A percentile compares a stretch with the other conserved stretches of the same genome.
These are phyloP conservation scores for Dione juno DNA, from an alignment of 2,888 invertebrate species.

Conservation along the genomic window DNA sequence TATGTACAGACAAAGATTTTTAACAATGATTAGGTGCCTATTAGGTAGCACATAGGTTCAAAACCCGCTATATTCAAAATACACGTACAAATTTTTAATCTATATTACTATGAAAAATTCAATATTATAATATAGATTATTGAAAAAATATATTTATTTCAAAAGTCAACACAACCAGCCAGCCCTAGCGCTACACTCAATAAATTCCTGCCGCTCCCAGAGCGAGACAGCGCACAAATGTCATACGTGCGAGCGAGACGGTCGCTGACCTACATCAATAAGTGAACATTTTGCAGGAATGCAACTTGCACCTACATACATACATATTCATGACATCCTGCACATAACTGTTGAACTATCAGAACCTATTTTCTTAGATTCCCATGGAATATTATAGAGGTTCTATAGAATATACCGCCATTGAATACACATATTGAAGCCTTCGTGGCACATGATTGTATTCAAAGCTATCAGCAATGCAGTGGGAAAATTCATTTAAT, in stretches of 20 bases:
- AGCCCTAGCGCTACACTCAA: constrained; percentile 49
- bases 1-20: too few relatives aligned
- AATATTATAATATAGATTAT: too few relatives aligned
- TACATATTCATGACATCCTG: constrained; percentile 34
- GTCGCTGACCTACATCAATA: constrained; percentile 78
- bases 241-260: constrained; percentile 52
- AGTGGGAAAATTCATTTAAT: too few relatives aligned
- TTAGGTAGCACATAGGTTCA: too few relatives aligned
- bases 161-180: neutral
- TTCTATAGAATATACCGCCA: neutral
- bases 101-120: too few relatives aligned
- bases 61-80: too few relatives aligned
- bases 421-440: neutral
- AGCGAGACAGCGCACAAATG: constrained; percentile 43
- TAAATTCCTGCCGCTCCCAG: constrained; percentile 59
- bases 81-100: too few relatives aligned
- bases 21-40: too few relatives aligned
- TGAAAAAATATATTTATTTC: too few relatives aligned
- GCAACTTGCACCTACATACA: constrained; percentile 48
- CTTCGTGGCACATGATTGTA: neutral
- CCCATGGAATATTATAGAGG: constrained; percentile 6
- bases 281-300: constrained; percentile 70
- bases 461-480: neutral
- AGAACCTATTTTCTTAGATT: constrained; percentile 17
- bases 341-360: constrained; percentile 19